Percentiles rank a stretch among this genome's conserved stretches.
phyloP scores from a whole-genome alignment of 2,888 invertebrate genomes.

The Philereme vetulata region DNA sequence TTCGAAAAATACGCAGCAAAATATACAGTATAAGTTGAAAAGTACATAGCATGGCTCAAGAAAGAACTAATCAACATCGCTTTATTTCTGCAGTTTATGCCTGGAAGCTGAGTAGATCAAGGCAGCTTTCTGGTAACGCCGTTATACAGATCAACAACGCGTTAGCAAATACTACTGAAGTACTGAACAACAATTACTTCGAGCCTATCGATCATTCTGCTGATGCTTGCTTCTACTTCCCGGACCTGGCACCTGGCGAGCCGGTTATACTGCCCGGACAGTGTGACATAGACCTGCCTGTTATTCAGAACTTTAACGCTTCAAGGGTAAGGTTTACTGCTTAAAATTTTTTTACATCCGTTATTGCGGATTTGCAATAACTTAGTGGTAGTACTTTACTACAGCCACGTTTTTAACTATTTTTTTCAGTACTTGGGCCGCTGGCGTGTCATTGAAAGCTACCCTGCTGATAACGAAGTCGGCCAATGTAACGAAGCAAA shows the following conservation, averaged over 20 bases:
- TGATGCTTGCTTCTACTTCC: slow-evolving; percentile 64
- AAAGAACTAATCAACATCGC: too few relatives aligned
- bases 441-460: slow-evolving; percentile 86
- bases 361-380: too few relatives aligned
- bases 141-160: slow-evolving; percentile 48
- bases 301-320: slow-evolving; percentile 56
- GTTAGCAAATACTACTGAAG: slow-evolving; percentile 45
- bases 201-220: slow-evolving; percentile 60
- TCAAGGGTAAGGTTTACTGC: slow-evolving; percentile 48
- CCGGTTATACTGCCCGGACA: slow-evolving; percentile 62
- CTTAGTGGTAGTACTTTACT: not conserved
- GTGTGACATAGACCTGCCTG: slow-evolving; percentile 59
- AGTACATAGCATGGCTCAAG: too few relatives aligned
- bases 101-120: slow-evolving; percentile 69
- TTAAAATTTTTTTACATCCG: not conserved
- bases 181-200: slow-evolving; percentile 59
- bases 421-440: slow-evolving; percentile 53
- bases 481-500: slow-evolving; percentile 85
- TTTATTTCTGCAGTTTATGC: slow-evolving; percentile 59
- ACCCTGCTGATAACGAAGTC: slow-evolving; percentile 82
- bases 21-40: too few relatives aligned
- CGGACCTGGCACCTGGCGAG: slow-evolving; percentile 55
- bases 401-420: not conserved
- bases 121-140: slow-evolving; percentile 43
- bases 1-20: too few relatives aligned